Percentiles rank a stretch among this genome's conserved stretches.
Conservation (phyloP, 2,113 vertebrate genomes). For the Cochlearius cochlearius region DNA sequence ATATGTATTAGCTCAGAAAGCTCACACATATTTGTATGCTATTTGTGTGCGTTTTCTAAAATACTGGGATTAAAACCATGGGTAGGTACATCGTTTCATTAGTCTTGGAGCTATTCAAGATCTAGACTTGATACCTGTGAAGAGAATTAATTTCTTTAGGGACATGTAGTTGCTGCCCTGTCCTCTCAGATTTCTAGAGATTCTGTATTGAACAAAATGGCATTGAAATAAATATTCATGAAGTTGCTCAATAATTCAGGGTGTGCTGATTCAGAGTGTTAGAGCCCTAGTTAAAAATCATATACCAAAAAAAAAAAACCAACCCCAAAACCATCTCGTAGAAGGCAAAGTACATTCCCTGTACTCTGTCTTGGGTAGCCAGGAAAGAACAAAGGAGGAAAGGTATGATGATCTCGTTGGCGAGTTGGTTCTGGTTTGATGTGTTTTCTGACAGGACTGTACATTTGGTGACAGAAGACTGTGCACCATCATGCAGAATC, state of each 20-base stretch:
- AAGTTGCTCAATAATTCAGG: conserved; percentile 62
- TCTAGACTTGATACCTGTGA: conserved; percentile 25
- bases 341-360: background rate
- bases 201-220: background rate
- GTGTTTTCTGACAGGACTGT: background rate
- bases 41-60: background rate
- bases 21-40: background rate
- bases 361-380: background rate
- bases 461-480: background rate
- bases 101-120: conserved; percentile 30
- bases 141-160: conserved; percentile 47
- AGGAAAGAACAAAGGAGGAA: background rate
- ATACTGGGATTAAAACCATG: conserved; percentile 20
- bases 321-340: background rate
- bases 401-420: background rate
- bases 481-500: background rate
- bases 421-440: background rate
- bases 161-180: background rate
- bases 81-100: conserved; percentile 3
- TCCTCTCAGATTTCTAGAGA: conserved; percentile 32
- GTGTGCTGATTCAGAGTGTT: background rate
- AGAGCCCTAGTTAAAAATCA: background rate
- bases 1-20: background rate
- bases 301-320: background rate
- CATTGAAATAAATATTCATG: conserved; percentile 54